Base-by-base conservation (phyloP, 2,113 vertebrate genomes). In the Carassius carassius region DNA sequence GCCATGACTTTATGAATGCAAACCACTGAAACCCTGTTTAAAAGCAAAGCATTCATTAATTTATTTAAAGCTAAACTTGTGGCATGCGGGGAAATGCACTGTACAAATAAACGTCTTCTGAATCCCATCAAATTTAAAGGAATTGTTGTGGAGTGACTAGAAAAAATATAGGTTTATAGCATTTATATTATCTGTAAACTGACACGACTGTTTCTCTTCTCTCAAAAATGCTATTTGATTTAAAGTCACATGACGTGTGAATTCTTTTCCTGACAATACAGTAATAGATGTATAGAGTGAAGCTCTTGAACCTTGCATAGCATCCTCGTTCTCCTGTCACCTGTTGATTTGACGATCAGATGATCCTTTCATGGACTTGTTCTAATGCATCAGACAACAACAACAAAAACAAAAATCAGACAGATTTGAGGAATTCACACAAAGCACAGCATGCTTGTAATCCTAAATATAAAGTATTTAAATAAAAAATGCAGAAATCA, bases 331-430 rank as follows among this genome's bases (percentile, higher is more conserved):
- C 41, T 80, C 58, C 54, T 90, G 94, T 90, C 94, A 92, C 90
- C 84, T 76, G 19, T 88, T 89, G 78, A 82, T 76, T 69, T 89
- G 86, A 82, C 65, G 90, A 73, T 87, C 89, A 54, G 86, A 87
- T 60, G 92, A 86, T 32, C 85, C 86, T 91, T 91, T 94, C 47
- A 95, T 89, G 37, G 89, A 92, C 90, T 94, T 95, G 90, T 93
- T 93, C 95, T 95, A 75, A 56, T 17, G 14, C 9, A 35, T 84
- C 37, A 69, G 7, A 44, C 67, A 6, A 37, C 69, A 32, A 63
- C 8, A 32, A 62, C 58, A 56, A n/a, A n/a, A n/a, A 35, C n/a
- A 0, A 47, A 41, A 77, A 35, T 84, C 32, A 35, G 7, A 51
- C 49, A 51, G 2, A 58, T 56, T 19, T 9, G 56, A 58, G 25